These are phyloP conservation scores for Paragorgia papillata DNA, from an alignment of 92 coral and sea anemone genomes.

Conservation along the genomic window DNA sequence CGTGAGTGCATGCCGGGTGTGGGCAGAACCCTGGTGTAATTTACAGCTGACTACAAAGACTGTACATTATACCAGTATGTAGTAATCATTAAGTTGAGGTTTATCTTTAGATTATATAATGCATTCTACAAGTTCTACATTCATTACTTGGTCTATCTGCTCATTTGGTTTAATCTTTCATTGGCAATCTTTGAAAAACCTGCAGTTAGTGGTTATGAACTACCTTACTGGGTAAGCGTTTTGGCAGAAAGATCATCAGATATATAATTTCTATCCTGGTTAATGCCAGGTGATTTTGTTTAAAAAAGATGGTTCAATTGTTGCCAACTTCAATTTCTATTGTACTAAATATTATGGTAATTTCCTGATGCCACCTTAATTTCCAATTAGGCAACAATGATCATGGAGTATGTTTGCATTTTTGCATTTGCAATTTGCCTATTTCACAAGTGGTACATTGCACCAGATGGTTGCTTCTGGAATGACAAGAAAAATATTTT, in stretches of 20 bases:
- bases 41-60: no score
- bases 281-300: no score
- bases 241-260: no score
- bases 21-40: no score
- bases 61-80: no score
- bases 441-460: slow-evolving; percentile 92
- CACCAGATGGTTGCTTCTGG: slow-evolving; percentile 96
- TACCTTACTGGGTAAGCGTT: slow-evolving; percentile 99
- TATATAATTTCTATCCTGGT: no score
- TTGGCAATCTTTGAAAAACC: slow-evolving; percentile 89
- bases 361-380: background rate
- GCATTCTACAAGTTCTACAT: slow-evolving; percentile 72
- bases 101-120: slow-evolving; percentile 74
- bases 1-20: no score
- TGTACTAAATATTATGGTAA: background rate
- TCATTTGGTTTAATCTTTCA: slow-evolving; percentile 73
- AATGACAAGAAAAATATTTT: slow-evolving; percentile 82
- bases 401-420: slow-evolving; percentile 87
- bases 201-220: slow-evolving; percentile 70
- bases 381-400: slow-evolving; percentile 71
- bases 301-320: no score
- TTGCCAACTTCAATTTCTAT: no score
- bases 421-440: slow-evolving; percentile 78
- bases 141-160: slow-evolving; percentile 60
- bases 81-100: no score